Base-by-base conservation (phyloP, 2,797 vertebrate species). In the Eutrigla gurnardus region DNA sequence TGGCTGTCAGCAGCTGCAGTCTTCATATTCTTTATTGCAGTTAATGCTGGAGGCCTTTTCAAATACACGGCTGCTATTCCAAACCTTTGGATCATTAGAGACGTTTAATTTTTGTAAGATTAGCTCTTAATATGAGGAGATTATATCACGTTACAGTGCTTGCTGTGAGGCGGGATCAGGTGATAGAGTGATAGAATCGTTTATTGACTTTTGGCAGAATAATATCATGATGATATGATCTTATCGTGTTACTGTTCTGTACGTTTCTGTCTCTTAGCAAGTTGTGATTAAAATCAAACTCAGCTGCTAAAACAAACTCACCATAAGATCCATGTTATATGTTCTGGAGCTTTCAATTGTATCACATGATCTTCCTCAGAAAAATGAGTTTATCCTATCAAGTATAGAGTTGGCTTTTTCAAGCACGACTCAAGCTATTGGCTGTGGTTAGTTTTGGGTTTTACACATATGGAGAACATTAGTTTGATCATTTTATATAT, bases 1-100 rank as follows among this genome's bases (percentile, higher is more conserved):
- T 81, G 73, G 63, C 89, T 83, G 84, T 89, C 88, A 88, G 71
- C 84, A 74, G 83, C 80, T 77, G 50, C 73, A 70, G 55, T 65
- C 81, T 70, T 82, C 12, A 76, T 83, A 49, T 75, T 70, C 64
- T 66, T 63, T 54, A 78, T 84, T 74, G 40, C 66, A 70, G 47
- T 72, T 71, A 35, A 68, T 78, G 50, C 36, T 74, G 59, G 49
- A 43, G 17, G 47, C 57, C 45, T 71, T 66, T 80, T 74, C 32
- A 55, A 52, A 67, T 59, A 35, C 55, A 40, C 0, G 10, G 49
- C 3, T 65, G 60, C 76, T 65, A 53, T 70, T 75, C 14, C 12
- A 69, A 77, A 67, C 25, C 36, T 63, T 45, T 59, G 45, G 52
- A 43, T 53, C 37, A 70, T 73, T 42, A 65, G 49, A 43, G 15